These are phyloP conservation scores for Orussus abietinus DNA, from an alignment of 1,140 invertebrate species.

Conservation along the genomic window DNA sequence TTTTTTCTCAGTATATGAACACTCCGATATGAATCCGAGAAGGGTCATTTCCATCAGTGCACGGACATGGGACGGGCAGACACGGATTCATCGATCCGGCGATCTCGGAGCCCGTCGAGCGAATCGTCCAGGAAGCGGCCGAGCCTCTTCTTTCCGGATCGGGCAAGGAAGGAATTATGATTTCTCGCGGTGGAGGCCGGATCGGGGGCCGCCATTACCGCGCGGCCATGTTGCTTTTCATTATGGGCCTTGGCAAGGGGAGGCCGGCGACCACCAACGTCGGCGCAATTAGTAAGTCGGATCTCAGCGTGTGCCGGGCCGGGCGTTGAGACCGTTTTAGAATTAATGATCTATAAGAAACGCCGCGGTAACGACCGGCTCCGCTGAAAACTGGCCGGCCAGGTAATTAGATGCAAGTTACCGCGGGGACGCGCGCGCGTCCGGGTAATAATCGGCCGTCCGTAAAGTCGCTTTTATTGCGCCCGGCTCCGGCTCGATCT, in stretches of 20 bases:
- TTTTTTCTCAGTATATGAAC: too few relatives aligned
- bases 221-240: conserved; percentile 33
- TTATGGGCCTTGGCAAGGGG: conserved; percentile 31
- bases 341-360: conserved; percentile 23
- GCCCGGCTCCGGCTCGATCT: too few relatives aligned
- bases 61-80: too few relatives aligned
- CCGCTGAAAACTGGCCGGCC: conserved; percentile 14
- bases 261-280: conserved; percentile 38
- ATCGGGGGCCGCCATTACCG: background rate
- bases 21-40: too few relatives aligned
- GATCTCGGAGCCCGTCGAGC: too few relatives aligned
- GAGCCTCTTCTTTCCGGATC: too few relatives aligned
- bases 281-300: conserved; percentile 39
- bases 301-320: conserved; percentile 17
- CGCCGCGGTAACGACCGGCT: conserved; percentile 16
- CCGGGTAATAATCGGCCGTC: too few relatives aligned
- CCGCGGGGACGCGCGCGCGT: background rate
- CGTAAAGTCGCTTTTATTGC: too few relatives aligned
- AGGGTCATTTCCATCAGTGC: too few relatives aligned
- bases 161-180: background rate
- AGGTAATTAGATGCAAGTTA: conserved; percentile 12
- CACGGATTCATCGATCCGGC: too few relatives aligned
- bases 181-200: background rate
- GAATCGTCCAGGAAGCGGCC: too few relatives aligned
- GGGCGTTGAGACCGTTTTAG: conserved; percentile 15